Evolutionary conservation across 2,888 invertebrate genomes (phyloP), one percentile per base, ranked within the genome.

Genomic region (Trissoscelio sp.): DNA sequence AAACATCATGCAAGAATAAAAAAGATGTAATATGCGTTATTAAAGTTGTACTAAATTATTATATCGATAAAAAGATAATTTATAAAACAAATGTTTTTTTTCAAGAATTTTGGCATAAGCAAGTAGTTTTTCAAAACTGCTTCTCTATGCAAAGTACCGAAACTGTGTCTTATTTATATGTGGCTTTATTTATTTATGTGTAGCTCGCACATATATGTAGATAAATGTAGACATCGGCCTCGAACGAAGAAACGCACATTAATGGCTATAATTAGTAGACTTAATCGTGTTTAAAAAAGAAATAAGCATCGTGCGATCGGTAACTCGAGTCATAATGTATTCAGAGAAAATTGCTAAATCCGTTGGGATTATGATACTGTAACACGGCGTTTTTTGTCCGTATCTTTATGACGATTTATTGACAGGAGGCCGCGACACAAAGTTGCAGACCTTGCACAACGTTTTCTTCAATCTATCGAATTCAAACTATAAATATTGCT

Each of bases 361-460:
- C 72, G 53, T 42, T 48, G 39, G 51, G 64, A 55, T 64, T 55
- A 55, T 55, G 75, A 67, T 67, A 51, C 46, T 58, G 58, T 66
- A 75, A 58, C 48, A 28, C 42, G 24, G 14, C 6, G 6, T 66
- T 58, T 66, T 75, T 66, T 51, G n/a, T 18, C 28, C 39, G n/a
- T 48, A 64, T 46, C 9, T 46, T 66, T 75, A 66, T 58, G 48
- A 58, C 57, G 22, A 64, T 74, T 74, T 74, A 74, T 74, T 12
- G 74, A 24, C 74, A 51, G 11, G 39, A 75, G 55, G 24, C 14
- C 31, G 34, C 34, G 73, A 55, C 37, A 51, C 58, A 58, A 66
- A 75, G 58, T 75, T 58, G 66, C 74, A 75, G 74, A 66, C 74
- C 66, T 75, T 75, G 66, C 74, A 46, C 66, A 64, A 74, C 31